These are phyloP conservation scores for Tenthredo amoena DNA, from an alignment of 2,888 invertebrate species.

Conservation along the genomic window DNA sequence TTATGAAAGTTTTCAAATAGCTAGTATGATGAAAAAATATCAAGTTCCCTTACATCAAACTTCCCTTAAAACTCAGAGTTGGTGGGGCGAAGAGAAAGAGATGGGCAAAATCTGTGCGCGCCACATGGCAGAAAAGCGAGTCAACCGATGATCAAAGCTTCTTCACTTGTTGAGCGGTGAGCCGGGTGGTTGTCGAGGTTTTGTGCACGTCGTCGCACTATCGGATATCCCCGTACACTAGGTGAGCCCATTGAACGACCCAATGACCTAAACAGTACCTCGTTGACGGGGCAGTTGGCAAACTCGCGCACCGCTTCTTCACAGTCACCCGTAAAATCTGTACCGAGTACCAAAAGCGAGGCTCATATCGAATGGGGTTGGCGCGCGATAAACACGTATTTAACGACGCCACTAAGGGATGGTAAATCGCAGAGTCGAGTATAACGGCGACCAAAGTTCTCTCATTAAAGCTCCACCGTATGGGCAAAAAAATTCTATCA, in stretches of 20 bases:
- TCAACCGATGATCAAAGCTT: slow-evolving; percentile 46
- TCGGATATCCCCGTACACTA: slow-evolving; percentile 40
- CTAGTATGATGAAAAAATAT: background rate
- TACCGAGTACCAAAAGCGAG: slow-evolving; percentile 28
- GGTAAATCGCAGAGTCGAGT: background rate
- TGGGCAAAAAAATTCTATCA: background rate
- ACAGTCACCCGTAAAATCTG: slow-evolving; percentile 21
- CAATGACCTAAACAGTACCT: slow-evolving; percentile 31
- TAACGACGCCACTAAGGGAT: background rate
- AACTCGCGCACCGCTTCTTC: slow-evolving; percentile 46
- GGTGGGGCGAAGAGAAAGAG: background rate
- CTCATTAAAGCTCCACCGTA: background rate
- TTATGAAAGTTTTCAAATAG: background rate
- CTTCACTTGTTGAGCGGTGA: slow-evolving; percentile 48
- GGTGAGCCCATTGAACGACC: slow-evolving; percentile 43
- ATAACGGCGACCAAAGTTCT: background rate
- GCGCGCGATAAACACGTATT: slow-evolving; percentile 35
- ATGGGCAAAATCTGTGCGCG: slow-evolving; percentile 28
- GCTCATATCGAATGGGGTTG: slow-evolving; percentile 35
- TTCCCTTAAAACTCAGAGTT: background rate
- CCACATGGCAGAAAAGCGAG: slow-evolving; percentile 28
- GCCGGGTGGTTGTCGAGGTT: slow-evolving; percentile 19
- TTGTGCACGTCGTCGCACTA: slow-evolving; percentile 48
- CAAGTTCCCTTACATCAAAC: background rate
- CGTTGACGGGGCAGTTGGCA: slow-evolving; percentile 28